A percentile compares a stretch with the other conserved stretches of the same genome.
Evolutionary conservation across 2,888 invertebrate genomes (phyloP).

Genomic region (Diplolepis rosae): DNA sequence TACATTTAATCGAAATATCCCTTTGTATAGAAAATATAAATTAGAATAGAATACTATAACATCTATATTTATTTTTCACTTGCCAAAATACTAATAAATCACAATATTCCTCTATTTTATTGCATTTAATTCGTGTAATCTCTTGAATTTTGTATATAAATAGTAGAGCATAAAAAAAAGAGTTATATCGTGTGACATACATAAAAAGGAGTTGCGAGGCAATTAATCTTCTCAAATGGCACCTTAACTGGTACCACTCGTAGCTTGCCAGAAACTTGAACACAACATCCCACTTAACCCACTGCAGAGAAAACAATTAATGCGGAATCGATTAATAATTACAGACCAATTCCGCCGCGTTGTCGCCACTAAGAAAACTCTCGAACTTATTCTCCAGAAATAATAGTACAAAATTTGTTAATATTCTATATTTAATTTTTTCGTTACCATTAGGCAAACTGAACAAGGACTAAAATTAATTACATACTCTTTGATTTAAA

Average conservation of each 20-base stretch:
- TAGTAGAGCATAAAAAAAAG: not conserved
- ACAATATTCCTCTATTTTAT: not conserved
- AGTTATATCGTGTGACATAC: not conserved
- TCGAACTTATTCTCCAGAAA: not conserved
- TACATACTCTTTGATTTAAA: too few species aligned
- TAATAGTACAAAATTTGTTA: not conserved
- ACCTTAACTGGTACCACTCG: constrained; percentile 57
- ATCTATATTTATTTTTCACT: too few species aligned
- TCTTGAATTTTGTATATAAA: not conserved
- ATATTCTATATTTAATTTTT: too few species aligned
- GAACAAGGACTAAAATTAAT: too few species aligned
- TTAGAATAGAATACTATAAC: too few species aligned
- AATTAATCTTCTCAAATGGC: constrained; percentile 67
- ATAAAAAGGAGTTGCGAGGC: constrained; percentile 52
- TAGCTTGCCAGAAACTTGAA: constrained; percentile 59
- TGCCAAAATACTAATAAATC: too few species aligned
- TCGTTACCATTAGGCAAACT: too few species aligned
- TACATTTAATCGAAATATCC: too few species aligned
- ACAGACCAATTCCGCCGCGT: constrained; percentile 48
- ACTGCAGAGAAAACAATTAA: constrained; percentile 66
- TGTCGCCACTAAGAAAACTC: not conserved
- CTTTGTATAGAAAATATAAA: too few species aligned
- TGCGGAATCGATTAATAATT: constrained; percentile 71
- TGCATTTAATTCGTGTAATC: not conserved
- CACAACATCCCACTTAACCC: constrained; percentile 70